These are phyloP conservation scores for Sigmodon hispidus DNA, from an alignment of 2,113 vertebrate genomes.

Conservation along the genomic window DNA sequence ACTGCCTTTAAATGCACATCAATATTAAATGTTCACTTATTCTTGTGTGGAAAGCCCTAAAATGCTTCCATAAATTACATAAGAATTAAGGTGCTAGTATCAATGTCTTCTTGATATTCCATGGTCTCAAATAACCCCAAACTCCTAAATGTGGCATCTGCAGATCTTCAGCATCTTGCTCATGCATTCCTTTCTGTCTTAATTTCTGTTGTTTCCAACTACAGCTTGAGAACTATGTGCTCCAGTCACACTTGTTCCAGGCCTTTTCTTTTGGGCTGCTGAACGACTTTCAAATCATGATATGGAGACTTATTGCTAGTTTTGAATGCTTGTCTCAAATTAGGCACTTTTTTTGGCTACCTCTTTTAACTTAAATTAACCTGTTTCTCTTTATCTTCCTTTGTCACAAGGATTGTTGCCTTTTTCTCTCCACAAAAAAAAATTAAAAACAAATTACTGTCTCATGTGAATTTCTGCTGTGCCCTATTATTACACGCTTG, in stretches of 20 bases:
- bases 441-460: not conserved
- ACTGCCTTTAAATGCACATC: not conserved
- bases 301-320: no score
- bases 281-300: no score
- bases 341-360: no score
- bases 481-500: not conserved
- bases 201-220: not conserved
- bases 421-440: not conserved
- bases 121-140: not conserved
- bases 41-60: not conserved
- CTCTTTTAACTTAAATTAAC: no score
- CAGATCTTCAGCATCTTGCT: not conserved
- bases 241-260: not conserved
- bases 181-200: not conserved
- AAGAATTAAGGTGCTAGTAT: not conserved
- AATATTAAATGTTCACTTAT: not conserved
- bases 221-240: not conserved
- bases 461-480: conserved; percentile 10
- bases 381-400: no score
- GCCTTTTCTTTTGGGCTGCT: no score
- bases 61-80: not conserved
- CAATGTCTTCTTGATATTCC: not conserved
- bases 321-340: no score
- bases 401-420: no score
- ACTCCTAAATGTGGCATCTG: not conserved